A percentile compares a stretch with the other conserved stretches of the same genome.
Conservation (phyloP, 2,888 invertebrate species). For the Acronicta aceris region DNA sequence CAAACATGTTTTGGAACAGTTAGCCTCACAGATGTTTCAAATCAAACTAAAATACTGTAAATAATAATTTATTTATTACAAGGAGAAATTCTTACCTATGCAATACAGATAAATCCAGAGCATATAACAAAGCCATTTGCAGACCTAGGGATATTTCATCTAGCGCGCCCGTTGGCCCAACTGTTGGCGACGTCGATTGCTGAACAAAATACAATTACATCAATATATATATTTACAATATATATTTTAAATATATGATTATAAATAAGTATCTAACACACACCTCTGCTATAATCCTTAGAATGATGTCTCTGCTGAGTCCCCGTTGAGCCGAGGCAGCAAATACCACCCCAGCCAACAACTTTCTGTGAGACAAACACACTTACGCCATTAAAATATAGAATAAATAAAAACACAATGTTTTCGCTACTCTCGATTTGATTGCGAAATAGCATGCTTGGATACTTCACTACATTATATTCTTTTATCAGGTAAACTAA, state of each 20-base stretch:
- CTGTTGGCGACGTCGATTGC: slow-evolving; percentile 79
- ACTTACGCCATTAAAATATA: not conserved
- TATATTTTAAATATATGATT: not conserved
- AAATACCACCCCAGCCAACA: slow-evolving; percentile 81
- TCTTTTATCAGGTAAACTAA: not conserved
- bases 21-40: no score
- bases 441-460: no score
- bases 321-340: slow-evolving; percentile 84
- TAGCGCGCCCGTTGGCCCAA: slow-evolving; percentile 91
- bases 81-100: slow-evolving; percentile 78
- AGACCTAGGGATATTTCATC: slow-evolving; percentile 94
- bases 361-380: slow-evolving; percentile 68
- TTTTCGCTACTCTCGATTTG: no score
- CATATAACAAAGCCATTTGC: slow-evolving; percentile 95
- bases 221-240: not conserved
- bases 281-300: slow-evolving; percentile 89
- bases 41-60: no score
- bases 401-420: no score
- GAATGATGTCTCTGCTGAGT: slow-evolving; percentile 92
- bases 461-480: no score
- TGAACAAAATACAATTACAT: slow-evolving; percentile 56
- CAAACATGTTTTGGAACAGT: not conserved
- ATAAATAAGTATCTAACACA: slow-evolving; percentile 7
- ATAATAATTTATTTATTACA: not conserved
- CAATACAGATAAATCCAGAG: slow-evolving; percentile 94